These are phyloP conservation scores for Coenobita brevimanus DNA, from an alignment of 1,140 invertebrate species.

Conservation along the genomic window DNA sequence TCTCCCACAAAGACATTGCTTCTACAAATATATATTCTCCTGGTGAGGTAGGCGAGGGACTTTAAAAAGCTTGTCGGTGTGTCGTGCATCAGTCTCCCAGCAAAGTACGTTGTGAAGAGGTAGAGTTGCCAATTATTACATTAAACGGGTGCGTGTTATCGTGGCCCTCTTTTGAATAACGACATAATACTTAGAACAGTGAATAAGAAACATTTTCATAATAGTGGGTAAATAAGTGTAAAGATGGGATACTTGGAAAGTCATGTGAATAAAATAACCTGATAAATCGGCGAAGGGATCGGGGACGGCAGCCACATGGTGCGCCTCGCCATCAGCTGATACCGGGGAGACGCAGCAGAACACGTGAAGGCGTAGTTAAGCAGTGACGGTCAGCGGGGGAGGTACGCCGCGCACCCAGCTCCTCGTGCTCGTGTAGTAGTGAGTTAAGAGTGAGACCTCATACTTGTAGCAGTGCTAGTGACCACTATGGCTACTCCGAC, in stretches of 20 bases:
- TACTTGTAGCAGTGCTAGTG: slow-evolving; percentile 6
- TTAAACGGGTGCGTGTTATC: too few species aligned
- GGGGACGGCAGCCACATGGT: slow-evolving; percentile 43
- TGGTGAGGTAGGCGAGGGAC: background rate
- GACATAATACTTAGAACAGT: too few species aligned
- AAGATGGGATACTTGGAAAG: too few species aligned
- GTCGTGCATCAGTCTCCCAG: background rate
- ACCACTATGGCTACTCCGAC: slow-evolving; percentile 45
- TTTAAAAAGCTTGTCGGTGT: background rate
- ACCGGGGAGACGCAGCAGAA: slow-evolving; percentile 21
- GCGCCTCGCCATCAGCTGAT: slow-evolving; percentile 58
- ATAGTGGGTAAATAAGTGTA: too few species aligned
- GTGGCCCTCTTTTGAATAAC: too few species aligned
- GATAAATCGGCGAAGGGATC: background rate
- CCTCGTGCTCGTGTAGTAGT: slow-evolving; percentile 3
- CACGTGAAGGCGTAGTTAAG: slow-evolving; percentile 57
- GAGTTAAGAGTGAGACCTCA: background rate
- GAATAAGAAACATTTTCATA: too few species aligned
- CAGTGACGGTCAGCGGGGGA: slow-evolving; percentile 1
- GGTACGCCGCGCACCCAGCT: background rate
- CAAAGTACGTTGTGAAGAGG: slow-evolving; percentile 41
- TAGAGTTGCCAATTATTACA: background rate
- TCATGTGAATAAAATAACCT: too few species aligned
- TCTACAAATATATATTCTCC: background rate
- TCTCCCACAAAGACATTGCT: background rate